Evolutionary conservation across 2,888 invertebrate species (phyloP).

Genomic region (Chironomus riparius): DNA sequence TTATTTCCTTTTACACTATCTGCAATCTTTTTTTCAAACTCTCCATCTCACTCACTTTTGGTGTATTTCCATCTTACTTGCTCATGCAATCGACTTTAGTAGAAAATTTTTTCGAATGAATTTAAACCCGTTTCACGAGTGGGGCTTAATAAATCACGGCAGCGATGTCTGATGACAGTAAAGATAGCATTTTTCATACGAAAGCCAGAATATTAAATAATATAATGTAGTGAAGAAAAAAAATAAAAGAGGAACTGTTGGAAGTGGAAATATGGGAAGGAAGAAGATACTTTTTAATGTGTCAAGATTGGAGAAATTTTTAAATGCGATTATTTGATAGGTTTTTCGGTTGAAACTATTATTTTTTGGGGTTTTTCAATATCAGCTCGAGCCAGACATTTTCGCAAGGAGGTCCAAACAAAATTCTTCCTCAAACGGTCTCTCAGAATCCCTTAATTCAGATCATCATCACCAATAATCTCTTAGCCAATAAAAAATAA

Average conservation of each 20-base stretch:
- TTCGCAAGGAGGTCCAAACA: too few relatives aligned
- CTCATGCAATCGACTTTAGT: background rate
- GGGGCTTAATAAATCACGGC: constrained; percentile 21
- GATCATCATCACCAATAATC: too few relatives aligned
- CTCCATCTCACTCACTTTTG: background rate
- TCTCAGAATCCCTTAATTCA: too few relatives aligned
- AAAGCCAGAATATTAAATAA: constrained; percentile 6
- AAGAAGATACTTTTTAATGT: background rate
- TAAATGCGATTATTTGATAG: too few relatives aligned
- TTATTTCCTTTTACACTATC: background rate
- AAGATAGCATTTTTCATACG: constrained; percentile 22
- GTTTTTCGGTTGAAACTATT: too few relatives aligned
- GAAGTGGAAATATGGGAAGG: background rate
- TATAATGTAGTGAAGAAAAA: background rate
- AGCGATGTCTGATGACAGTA: constrained; percentile 14
- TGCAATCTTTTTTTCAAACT: background rate
- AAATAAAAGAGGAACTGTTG: background rate
- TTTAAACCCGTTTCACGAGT: background rate
- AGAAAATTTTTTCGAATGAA: background rate
- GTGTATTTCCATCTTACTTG: background rate
- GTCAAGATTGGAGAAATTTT: too few relatives aligned
- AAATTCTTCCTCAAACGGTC: too few relatives aligned
- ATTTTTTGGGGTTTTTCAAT: too few relatives aligned
- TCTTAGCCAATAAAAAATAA: too few relatives aligned
- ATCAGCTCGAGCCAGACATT: too few relatives aligned